phyloP scores from a whole-genome alignment of 2,888 invertebrate species.

The Aradus depressus region DNA sequence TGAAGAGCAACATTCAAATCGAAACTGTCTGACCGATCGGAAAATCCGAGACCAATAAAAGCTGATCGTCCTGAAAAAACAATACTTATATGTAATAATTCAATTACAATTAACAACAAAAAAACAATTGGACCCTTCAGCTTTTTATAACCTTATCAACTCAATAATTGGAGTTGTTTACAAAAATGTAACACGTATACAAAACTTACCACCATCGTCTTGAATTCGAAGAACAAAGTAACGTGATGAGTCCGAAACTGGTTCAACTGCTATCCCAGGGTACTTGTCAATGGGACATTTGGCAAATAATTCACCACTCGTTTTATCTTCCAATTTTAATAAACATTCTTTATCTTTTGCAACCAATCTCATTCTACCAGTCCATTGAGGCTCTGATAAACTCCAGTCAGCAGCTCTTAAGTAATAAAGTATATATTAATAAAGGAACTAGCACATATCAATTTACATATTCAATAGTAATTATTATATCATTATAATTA shows the following conservation, averaged over 20 bases:
- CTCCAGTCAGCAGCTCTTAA: conserved; percentile 98
- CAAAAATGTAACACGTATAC: conserved; percentile 6
- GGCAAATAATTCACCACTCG: conserved; percentile 85
- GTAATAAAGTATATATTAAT: neutral
- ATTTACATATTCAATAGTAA: too few species aligned
- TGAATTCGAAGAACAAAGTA: conserved; percentile 93
- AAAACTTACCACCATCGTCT: conserved; percentile 78
- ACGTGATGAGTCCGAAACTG: conserved; percentile 93
- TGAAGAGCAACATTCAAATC: conserved; percentile 97
- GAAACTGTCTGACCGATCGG: conserved; percentile 95
- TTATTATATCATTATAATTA: too few species aligned
- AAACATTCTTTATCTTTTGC: conserved; percentile 75
- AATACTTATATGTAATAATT: too few species aligned
- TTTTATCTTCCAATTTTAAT: conserved; percentile 93
- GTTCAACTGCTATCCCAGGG: conserved; percentile 87
- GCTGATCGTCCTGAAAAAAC: conserved; percentile 62
- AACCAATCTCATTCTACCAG: conserved; percentile 87
- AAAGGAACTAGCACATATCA: neutral
- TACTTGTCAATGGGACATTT: conserved; percentile 93
- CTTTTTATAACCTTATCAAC: too few species aligned
- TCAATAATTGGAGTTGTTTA: too few species aligned
- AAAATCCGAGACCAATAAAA: conserved; percentile 94
- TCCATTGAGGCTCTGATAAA: conserved; percentile 95
- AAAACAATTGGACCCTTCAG: conserved; percentile 7
- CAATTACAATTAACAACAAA: too few species aligned